phyloP scores from a whole-genome alignment of 2,888 invertebrate genomes.

The Nomada flava region DNA sequence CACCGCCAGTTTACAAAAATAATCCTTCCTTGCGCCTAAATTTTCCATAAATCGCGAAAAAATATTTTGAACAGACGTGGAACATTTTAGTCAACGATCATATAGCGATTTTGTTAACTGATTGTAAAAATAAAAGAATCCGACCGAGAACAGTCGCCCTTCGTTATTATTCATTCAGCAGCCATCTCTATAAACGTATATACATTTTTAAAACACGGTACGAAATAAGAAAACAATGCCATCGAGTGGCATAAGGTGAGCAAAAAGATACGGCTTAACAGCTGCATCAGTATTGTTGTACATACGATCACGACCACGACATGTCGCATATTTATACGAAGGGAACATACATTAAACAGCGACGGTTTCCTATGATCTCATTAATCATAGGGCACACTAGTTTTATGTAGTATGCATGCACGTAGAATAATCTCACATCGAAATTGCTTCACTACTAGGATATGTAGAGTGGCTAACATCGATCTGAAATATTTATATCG shows the following conservation, averaged over 20 bases:
- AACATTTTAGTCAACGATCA: background rate
- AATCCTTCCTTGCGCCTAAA: background rate
- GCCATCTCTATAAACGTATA: background rate
- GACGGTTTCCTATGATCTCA: conserved; percentile 44
- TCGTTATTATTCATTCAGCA: conserved; percentile 22
- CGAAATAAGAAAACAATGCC: background rate
- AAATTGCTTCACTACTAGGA: background rate
- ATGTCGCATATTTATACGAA: conserved; percentile 29
- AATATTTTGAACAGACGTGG: background rate
- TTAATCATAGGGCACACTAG: conserved; percentile 46
- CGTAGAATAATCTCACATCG: conserved; percentile 22
- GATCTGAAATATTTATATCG: conserved; percentile 32
- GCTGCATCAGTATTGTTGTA: too few relatives aligned
- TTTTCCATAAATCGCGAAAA: background rate
- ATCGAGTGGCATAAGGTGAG: background rate
- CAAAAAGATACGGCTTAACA: too few relatives aligned
- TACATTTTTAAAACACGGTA: conserved; percentile 10
- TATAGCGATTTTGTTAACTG: conserved; percentile 21
- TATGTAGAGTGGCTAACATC: conserved; percentile 26
- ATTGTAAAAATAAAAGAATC: conserved; percentile 19
- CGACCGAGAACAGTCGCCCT: background rate
- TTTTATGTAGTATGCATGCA: conserved; percentile 12
- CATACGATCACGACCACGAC: background rate
- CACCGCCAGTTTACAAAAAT: background rate
- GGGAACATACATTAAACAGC: background rate